Conservation (phyloP, 2,888 invertebrate genomes). For the Endotricha flammealis region DNA sequence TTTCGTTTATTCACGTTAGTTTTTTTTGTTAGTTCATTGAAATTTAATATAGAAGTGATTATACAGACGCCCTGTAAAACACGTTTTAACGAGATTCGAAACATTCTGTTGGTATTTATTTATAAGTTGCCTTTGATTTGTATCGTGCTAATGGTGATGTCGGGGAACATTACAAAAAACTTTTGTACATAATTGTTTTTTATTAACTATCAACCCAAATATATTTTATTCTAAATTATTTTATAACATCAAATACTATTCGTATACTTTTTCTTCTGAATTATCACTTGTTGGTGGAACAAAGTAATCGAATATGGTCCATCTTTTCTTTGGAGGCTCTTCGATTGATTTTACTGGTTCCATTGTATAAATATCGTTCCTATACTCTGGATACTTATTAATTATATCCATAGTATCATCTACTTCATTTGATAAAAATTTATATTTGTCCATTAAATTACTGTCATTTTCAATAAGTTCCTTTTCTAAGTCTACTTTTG, state of each 20-base stretch:
- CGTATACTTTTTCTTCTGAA: conserved; percentile 27
- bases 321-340: conserved; percentile 8
- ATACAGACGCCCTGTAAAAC: too few species aligned
- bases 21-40: conserved; percentile 14
- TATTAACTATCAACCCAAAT: too few species aligned
- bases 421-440: conserved; percentile 1
- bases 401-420: neutral
- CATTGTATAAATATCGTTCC: neutral
- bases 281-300: conserved; percentile 21
- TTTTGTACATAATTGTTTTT: too few species aligned
- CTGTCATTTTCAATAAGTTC: neutral
- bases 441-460: neutral
- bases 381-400: neutral
- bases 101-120: too few species aligned
- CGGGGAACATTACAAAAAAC: too few species aligned
- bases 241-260: conserved; percentile 17
- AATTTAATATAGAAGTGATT: conserved; percentile 4
- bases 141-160: too few species aligned
- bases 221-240: too few species aligned
- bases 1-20: conserved; percentile 25
- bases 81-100: too few species aligned
- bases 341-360: neutral
- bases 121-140: too few species aligned
- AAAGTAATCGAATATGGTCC: conserved; percentile 25
- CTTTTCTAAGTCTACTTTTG: conserved; percentile 3